Percentiles rank a stretch among this genome's conserved stretches.
phyloP scores from a whole-genome alignment of 2,888 invertebrate species.

The Panzeria rudis region DNA sequence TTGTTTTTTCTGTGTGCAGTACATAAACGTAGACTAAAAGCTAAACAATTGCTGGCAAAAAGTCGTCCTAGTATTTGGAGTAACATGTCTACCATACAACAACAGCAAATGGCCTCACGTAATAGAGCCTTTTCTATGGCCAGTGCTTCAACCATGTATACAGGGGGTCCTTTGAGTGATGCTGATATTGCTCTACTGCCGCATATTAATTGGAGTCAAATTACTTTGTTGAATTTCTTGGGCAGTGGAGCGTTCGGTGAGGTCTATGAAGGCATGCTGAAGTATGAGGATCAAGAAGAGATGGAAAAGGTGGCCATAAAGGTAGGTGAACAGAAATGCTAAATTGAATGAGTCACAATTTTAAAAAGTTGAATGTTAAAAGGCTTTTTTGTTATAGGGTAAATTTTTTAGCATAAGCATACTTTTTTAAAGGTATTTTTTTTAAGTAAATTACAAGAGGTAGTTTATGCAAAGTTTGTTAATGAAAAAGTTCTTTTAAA shows the following conservation, averaged over 20 bases:
- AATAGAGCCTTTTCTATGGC: slow-evolving; percentile 90
- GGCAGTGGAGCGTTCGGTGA: slow-evolving; percentile 99
- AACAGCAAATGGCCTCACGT: slow-evolving; percentile 87
- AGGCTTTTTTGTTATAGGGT: no score
- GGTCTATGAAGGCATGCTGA: slow-evolving; percentile 96
- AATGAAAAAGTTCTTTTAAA: no score
- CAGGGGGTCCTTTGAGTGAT: slow-evolving; percentile 87
- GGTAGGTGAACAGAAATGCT: slow-evolving; percentile 83
- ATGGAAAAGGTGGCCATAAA: slow-evolving; percentile 96
- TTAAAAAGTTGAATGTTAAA: no score
- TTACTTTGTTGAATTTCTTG: slow-evolving; percentile 93
- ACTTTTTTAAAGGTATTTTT: no score
- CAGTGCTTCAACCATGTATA: slow-evolving; percentile 91
- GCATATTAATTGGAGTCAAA: slow-evolving; percentile 93
- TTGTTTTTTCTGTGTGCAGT: slow-evolving; percentile 85
- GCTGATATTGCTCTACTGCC: slow-evolving; percentile 92
- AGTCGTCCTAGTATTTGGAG: slow-evolving; percentile 87
- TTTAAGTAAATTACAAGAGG: no score
- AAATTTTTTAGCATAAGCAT: not conserved
- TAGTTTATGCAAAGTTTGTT: no score
- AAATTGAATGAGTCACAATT: not conserved
- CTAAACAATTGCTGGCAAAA: slow-evolving; percentile 88
- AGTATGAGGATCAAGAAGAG: slow-evolving; percentile 86
- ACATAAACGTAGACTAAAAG: slow-evolving; percentile 87
- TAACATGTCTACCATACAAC: slow-evolving; percentile 92